Evolutionary conservation across 2,888 invertebrate genomes (phyloP).

Genomic region (Tanytarsus gracilentus): DNA sequence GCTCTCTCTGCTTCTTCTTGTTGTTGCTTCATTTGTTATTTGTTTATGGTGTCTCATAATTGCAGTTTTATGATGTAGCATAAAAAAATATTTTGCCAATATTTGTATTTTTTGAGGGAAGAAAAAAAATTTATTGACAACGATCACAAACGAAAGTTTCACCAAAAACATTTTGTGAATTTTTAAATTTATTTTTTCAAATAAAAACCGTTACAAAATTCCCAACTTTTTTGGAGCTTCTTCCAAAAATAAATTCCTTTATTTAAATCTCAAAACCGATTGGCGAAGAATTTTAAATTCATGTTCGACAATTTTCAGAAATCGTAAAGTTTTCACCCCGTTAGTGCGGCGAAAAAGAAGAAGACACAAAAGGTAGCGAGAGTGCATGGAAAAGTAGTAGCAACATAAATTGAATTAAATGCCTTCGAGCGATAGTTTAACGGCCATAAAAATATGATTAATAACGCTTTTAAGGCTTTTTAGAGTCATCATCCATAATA

Average conservation of each 20-base stretch:
- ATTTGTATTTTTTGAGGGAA: no score
- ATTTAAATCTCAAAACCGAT: neutral
- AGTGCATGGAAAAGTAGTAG: neutral
- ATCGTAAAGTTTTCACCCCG: neutral
- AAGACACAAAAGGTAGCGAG: neutral
- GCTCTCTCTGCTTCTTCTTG: neutral
- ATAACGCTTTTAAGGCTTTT: neutral
- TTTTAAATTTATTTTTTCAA: no score
- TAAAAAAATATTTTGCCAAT: no score
- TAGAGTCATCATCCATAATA: no score
- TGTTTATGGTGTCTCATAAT: slow-evolving; percentile 18
- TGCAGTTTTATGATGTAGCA: slow-evolving; percentile 8
- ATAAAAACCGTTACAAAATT: no score
- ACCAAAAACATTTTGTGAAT: no score
- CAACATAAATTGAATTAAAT: slow-evolving; percentile 10
- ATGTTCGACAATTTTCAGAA: slow-evolving; percentile 5
- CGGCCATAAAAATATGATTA: slow-evolving; percentile 19
- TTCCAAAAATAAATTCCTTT: no score
- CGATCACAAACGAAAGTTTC: no score
- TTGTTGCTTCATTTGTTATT: slow-evolving; percentile 4
- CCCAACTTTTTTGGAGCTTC: neutral
- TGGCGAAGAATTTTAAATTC: neutral
- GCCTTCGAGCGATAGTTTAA: slow-evolving; percentile 6
- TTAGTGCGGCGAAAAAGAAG: neutral
- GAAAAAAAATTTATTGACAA: no score